Base-by-base conservation (phyloP, 2,888 invertebrate species). In the Brassicogethes aeneus region DNA sequence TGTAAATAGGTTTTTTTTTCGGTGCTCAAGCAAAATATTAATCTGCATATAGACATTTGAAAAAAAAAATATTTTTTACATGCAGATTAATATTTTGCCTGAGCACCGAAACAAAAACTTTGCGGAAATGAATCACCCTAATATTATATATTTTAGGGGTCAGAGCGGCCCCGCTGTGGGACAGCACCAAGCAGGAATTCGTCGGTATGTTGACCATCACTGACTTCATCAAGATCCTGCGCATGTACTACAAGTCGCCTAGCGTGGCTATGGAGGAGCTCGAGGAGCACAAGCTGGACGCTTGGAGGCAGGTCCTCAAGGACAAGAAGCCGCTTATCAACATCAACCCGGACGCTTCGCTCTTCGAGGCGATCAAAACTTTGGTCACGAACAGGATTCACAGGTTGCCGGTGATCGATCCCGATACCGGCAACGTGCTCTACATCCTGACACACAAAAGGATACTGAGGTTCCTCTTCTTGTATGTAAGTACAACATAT, bases 121-220 rank as follows among this genome's bases (percentile, higher is more conserved):
- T n/a, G n/a, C n/a, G n/a, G n/a, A n/a, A n/a, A n/a, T n/a, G n/a
- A n/a, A n/a, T n/a, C n/a, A n/a, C n/a, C n/a, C n/a, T n/a, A n/a
- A n/a, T n/a, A n/a, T n/a, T n/a, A n/a, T n/a, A n/a, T n/a, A n/a
- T 58, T 52, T n/a, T 61, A 87, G 87, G 95, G 43, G 95, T 97
- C 2, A 80, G 96, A 61, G 96, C 96, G 33, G 96, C 96, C 31
- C 96, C 99, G 5, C 75, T 99, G 52, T 99, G 97, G 97, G 95
- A 99, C 71, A 89, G 89, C 52, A 75, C 78, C 48, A 81, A 82
- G 57, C 95, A 96, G 68, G 80, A 84, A 67, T 95, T 93, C 71
- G 88, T 97, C 48, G 99, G 97, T 55, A 97, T 99, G 95, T 77
- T 99, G 56, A 97, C 97, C 51, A 97, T 99, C 60, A 97, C 99